A percentile compares a stretch with the other conserved stretches of the same genome.
These are phyloP conservation scores for Biston betularia DNA, from an alignment of 2,888 invertebrate species.

Conservation along the genomic window DNA sequence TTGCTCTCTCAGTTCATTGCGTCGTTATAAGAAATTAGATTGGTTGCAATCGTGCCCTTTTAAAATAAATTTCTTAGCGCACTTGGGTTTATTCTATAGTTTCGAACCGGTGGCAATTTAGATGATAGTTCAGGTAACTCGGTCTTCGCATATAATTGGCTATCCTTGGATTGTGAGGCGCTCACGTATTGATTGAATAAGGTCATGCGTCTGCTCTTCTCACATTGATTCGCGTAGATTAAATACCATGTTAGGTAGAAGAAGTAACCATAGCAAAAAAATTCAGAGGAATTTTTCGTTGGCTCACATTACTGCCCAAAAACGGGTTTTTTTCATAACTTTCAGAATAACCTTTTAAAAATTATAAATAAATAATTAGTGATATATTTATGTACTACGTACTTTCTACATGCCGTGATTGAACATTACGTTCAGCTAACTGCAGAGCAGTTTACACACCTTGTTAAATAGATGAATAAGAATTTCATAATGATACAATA, in stretches of 20 bases:
- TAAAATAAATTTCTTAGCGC: not conserved
- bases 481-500: too few species aligned
- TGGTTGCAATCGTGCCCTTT: not conserved
- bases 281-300: not conserved
- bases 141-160: constrained; percentile 43
- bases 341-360: too few species aligned
- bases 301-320: not conserved
- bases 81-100: not conserved
- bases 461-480: too few species aligned
- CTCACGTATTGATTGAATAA: constrained; percentile 46
- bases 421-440: too few species aligned
- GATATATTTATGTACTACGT: too few species aligned
- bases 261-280: constrained; percentile 13
- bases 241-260: constrained; percentile 30
- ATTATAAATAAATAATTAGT: too few species aligned
- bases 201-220: constrained; percentile 45
- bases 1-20: too few species aligned
- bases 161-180: constrained; percentile 37
- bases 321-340: too few species aligned
- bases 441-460: too few species aligned
- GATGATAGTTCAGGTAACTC: constrained; percentile 9
- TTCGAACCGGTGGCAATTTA: constrained; percentile 24
- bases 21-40: too few species aligned
- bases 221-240: constrained; percentile 39
- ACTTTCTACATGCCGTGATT: too few species aligned